Conservation (phyloP, 2,888 invertebrate genomes). For the Xestia sexstrigata region DNA sequence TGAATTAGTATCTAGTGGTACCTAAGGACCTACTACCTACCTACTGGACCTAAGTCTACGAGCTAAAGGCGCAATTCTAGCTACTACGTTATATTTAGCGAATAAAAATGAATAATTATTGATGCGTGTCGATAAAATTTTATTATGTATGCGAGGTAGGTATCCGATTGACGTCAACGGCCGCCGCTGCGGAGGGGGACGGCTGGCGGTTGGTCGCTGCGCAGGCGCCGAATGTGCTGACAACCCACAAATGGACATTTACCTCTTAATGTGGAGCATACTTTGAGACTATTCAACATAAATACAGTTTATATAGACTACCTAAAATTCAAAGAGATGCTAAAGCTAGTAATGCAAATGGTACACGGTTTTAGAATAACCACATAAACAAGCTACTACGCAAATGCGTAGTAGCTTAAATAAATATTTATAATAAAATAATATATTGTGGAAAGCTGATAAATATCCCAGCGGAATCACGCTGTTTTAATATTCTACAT, state of each 20-base stretch:
- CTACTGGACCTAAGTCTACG: neutral
- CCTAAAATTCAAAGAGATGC: slow-evolving; percentile 58
- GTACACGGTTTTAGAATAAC: slow-evolving; percentile 13
- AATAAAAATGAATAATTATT: slow-evolving; percentile 67
- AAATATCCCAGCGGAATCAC: neutral
- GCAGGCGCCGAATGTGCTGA: slow-evolving; percentile 60
- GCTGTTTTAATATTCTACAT: neutral
- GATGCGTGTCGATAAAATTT: slow-evolving; percentile 67
- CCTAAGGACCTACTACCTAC: too few species aligned
- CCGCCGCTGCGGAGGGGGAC: slow-evolving; percentile 49
- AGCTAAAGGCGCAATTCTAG: slow-evolving; percentile 12
- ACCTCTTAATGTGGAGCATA: slow-evolving; percentile 66
- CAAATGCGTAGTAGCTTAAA: too few species aligned
- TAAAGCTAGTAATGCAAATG: slow-evolving; percentile 26
- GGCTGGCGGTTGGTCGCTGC: slow-evolving; percentile 44
- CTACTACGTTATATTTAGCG: slow-evolving; percentile 54
- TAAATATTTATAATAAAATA: slow-evolving; percentile 13
- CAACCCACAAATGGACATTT: slow-evolving; percentile 66
- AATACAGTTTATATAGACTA: slow-evolving; percentile 49
- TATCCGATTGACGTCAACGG: slow-evolving; percentile 75
- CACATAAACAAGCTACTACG: slow-evolving; percentile 17
- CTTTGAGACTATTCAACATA: slow-evolving; percentile 58
- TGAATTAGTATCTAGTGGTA: neutral
- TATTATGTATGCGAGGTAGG: slow-evolving; percentile 71
- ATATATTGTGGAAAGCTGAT: neutral